A percentile compares a stretch with the other conserved stretches of the same genome.
Evolutionary conservation across 2,113 vertebrate genomes (phyloP).

Genomic region (Antechinus stuartii): DNA sequence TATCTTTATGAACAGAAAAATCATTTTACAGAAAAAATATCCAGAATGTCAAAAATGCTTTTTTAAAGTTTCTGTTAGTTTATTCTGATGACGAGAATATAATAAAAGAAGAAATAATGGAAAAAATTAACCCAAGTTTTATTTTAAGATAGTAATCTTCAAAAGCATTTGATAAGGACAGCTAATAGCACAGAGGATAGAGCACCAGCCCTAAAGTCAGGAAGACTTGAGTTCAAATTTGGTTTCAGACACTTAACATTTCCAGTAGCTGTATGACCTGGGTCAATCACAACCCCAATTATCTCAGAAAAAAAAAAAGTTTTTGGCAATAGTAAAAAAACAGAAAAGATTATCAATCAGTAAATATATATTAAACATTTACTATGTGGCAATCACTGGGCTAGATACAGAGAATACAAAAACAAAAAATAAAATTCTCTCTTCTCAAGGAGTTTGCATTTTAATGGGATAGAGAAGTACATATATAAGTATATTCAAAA

Average conservation of each 20-base stretch:
- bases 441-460: neutral
- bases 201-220: too few relatives aligned
- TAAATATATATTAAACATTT: neutral
- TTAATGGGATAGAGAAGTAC: neutral
- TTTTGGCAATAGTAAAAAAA: neutral
- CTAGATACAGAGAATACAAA: neutral
- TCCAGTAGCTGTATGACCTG: too few relatives aligned
- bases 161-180: neutral
- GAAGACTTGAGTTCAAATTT: too few relatives aligned
- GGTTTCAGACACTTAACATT: too few relatives aligned
- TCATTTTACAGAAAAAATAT: neutral
- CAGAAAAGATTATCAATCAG: neutral
- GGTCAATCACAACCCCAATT: too few relatives aligned
- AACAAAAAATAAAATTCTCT: neutral
- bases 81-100: neutral
- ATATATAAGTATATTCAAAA: neutral
- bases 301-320: too few relatives aligned
- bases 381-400: neutral
- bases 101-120: neutral
- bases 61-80: neutral
- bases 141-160: neutral
- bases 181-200: too few relatives aligned
- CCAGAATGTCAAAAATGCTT: neutral
- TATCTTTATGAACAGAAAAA: neutral
- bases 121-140: neutral